phyloP scores from a whole-genome alignment of 1,140 invertebrate species.

The Macrotrachela quadricornifera region DNA sequence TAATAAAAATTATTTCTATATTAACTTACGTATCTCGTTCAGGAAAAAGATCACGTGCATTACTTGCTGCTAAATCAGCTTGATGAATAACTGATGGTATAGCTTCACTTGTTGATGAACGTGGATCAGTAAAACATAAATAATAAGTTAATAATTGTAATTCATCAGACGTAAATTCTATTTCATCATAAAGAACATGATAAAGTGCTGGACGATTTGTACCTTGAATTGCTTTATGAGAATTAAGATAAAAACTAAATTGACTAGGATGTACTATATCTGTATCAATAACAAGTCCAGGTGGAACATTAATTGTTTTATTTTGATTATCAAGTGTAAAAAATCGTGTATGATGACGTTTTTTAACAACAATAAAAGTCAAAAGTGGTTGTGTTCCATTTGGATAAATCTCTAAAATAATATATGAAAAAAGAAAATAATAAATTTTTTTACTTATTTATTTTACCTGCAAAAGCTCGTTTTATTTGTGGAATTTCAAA shows the following conservation, averaged over 20 bases:
- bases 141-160: constrained; percentile 44
- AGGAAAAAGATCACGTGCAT: constrained; percentile 31
- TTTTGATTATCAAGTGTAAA: background rate
- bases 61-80: constrained; percentile 65
- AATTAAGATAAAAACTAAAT: constrained; percentile 35
- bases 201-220: constrained; percentile 1
- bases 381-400: constrained; percentile 18
- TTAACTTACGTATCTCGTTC: too few relatives aligned
- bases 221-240: constrained; percentile 8
- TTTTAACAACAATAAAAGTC: constrained; percentile 67
- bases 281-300: constrained; percentile 61
- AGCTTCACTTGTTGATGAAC: constrained; percentile 63
- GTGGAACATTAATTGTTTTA: constrained; percentile 42
- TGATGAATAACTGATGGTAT: constrained; percentile 83
- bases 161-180: background rate
- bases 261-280: constrained; percentile 55
- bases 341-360: constrained; percentile 56
- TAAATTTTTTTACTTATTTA: background rate
- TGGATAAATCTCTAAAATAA: too few relatives aligned
- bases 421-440: too few relatives aligned
- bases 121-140: constrained; percentile 63
- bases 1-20: too few relatives aligned
- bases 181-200: constrained; percentile 1
- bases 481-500: constrained; percentile 8
- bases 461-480: background rate